Evolutionary conservation across 2,888 invertebrate species (phyloP), one percentile per base, ranked within the genome.

Genomic region (Yponomeuta plumbellus): DNA sequence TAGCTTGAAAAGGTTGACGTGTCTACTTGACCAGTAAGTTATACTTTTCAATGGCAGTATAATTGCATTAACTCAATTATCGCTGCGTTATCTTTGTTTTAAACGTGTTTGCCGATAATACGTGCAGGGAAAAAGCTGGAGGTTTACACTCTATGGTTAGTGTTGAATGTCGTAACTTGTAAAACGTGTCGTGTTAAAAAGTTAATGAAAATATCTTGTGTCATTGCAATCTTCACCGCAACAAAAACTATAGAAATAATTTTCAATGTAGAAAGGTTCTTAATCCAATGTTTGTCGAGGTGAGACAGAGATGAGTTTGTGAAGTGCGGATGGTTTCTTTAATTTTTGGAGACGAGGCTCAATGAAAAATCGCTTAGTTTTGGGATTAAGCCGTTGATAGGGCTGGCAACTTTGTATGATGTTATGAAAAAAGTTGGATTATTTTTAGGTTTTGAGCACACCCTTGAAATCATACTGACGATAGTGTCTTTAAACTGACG

Each of bases 31-130:
- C 70, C 75, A 74, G 44, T 69, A 67, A 69, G 71, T 67, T 75
- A 81, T 80, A 44, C 63, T 64, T 67, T 64, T 63, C 66, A 66
- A 64, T 63, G 59, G 57, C 40, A 76, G 75, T 69, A 74, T 85
- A 83, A 85, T 85, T 83, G 79, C 76, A 78, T 78, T 84, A 83
- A 80, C 76, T 76, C 80, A 80, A 82, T 84, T 82, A 82, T 79
- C 80, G 80, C 81, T 77, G 78, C 68, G 74, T 78, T 79, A 76
- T 68, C 75, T 80, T 76, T 76, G 76, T 74, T 70, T 21, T 73
- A 71, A 73, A 77, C 78, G 78, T 75, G 75, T 74, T 73, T 73
- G 71, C 69, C 70, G 76, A 74, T 79, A 81, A 78, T 80, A 76
- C 77, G 77, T 76, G 65, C 52, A 22, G 59, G 66, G 67, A 66